These are phyloP conservation scores for Nemurella pictetii DNA, from an alignment of 2,888 invertebrate genomes.

Conservation along the genomic window DNA sequence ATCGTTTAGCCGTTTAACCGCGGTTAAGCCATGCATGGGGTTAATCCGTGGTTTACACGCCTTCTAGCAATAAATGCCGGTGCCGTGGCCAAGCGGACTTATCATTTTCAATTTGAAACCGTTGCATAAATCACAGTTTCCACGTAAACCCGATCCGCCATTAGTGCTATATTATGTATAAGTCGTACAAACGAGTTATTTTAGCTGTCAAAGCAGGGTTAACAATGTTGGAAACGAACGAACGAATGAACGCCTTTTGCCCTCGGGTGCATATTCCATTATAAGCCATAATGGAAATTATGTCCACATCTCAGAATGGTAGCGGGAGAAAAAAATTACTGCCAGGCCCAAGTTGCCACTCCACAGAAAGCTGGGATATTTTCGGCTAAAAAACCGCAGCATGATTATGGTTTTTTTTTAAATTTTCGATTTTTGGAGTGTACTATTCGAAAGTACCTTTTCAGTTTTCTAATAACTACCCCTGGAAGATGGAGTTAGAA, in stretches of 20 bases:
- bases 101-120: background rate
- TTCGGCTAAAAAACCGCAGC: too few relatives aligned
- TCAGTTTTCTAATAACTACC: background rate
- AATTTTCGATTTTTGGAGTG: too few relatives aligned
- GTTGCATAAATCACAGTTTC: background rate
- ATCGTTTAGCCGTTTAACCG: too few relatives aligned
- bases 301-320: background rate
- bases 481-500: background rate
- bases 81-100: background rate
- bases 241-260: constrained; percentile 11
- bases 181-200: constrained; percentile 6
- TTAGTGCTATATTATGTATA: background rate
- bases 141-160: background rate
- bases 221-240: background rate
- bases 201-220: constrained; percentile 11
- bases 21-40: too few relatives aligned
- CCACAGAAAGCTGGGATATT: too few relatives aligned
- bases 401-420: too few relatives aligned
- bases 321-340: background rate
- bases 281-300: background rate
- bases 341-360: too few relatives aligned
- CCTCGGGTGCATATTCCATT: background rate
- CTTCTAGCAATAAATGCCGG: too few relatives aligned
- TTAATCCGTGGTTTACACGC: too few relatives aligned
- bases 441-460: too few relatives aligned